A percentile compares a stretch with the other conserved stretches of the same genome.
These are phyloP conservation scores for Mercenaria mercenaria DNA, from an alignment of 1,140 invertebrate genomes.

Conservation along the genomic window DNA sequence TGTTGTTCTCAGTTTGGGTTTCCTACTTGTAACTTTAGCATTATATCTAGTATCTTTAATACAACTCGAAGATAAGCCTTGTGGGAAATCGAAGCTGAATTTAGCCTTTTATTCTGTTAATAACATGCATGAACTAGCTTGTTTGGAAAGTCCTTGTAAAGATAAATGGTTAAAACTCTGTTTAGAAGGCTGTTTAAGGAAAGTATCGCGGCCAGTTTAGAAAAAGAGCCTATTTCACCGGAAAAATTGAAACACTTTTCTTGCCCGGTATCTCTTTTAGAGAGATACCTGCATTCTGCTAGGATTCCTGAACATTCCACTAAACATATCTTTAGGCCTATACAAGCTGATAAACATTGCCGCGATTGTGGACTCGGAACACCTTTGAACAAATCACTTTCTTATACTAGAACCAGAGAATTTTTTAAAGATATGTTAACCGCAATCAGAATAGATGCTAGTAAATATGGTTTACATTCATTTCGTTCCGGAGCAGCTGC, in stretches of 20 bases:
- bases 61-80: not conserved
- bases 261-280: not conserved
- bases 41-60: not conserved
- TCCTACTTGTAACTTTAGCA: not conserved
- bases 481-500: slow-evolving; percentile 13
- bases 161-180: not conserved
- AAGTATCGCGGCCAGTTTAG: not conserved
- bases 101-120: not conserved
- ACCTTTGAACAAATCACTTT: not conserved
- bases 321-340: slow-evolving; percentile 34
- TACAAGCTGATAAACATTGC: not conserved
- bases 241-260: not conserved
- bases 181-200: not conserved
- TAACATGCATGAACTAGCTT: not conserved
- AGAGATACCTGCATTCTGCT: not conserved
- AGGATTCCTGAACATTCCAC: not conserved
- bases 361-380: not conserved
- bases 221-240: not conserved
- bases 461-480: slow-evolving; percentile 44
- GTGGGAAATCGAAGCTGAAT: not conserved
- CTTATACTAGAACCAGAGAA: slow-evolving; percentile 25
- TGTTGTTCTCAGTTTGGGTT: not conserved
- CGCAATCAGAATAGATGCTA: slow-evolving; percentile 27
- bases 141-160: not conserved
- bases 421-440: slow-evolving; percentile 11